phyloP scores from a whole-genome alignment of 2,113 vertebrate genomes.

The Oncorhynchus gorbuscha region DNA sequence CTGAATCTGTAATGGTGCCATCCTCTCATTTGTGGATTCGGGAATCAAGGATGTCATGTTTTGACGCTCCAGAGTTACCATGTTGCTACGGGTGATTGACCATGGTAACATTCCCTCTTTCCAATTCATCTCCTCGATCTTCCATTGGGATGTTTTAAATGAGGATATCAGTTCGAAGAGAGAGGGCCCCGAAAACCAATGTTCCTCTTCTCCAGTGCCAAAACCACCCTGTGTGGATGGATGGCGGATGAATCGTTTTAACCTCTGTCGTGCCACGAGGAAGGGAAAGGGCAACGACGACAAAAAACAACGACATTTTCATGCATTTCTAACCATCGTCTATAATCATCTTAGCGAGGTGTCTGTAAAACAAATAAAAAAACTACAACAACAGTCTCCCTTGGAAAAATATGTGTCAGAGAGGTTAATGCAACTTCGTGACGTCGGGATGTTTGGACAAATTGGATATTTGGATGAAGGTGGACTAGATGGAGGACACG shows the following conservation, averaged over 20 bases:
- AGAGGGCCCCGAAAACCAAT: constrained; percentile 27
- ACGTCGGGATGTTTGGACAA: constrained; percentile 30
- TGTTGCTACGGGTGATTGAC: constrained; percentile 67
- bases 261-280: not conserved
- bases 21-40: constrained; percentile 38
- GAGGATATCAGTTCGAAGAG: not conserved
- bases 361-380: not conserved
- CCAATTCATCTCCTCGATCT: constrained; percentile 26
- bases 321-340: not conserved
- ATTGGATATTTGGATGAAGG: constrained; percentile 24
- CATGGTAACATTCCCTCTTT: constrained; percentile 43
- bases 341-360: not conserved
- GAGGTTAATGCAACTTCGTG: constrained; percentile 44
- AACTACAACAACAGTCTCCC: not conserved
- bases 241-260: not conserved
- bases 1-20: constrained; percentile 41
- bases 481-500: not conserved
- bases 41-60: constrained; percentile 64
- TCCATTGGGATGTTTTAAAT: constrained; percentile 19
- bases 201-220: constrained; percentile 36
- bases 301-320: not conserved
- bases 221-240: no score
- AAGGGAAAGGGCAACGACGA: not conserved
- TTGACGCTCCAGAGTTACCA: constrained; percentile 61
- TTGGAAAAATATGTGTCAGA: constrained; percentile 15